phyloP scores from a whole-genome alignment of 2,113 vertebrate genomes.

The Tonatia bakeri region DNA sequence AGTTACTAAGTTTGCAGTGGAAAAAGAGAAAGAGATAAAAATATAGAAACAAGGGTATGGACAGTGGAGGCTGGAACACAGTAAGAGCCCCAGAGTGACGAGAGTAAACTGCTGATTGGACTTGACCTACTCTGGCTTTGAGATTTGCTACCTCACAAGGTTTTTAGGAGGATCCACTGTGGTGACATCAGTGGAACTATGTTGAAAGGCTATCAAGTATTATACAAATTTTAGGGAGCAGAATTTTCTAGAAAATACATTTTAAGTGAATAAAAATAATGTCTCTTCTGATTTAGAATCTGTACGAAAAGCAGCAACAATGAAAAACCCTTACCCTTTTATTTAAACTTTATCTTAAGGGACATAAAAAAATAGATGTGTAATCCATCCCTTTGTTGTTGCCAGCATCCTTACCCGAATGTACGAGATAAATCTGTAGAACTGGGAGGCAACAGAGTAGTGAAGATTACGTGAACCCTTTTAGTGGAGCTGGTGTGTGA shows the following conservation, averaged over 20 bases:
- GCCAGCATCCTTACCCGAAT: neutral
- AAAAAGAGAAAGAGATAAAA: neutral
- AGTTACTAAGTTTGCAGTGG: neutral
- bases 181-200: neutral
- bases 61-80: neutral
- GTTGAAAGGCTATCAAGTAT: neutral
- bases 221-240: neutral
- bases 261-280: neutral
- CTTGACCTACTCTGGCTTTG: neutral
- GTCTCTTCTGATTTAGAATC: conserved; percentile 27
- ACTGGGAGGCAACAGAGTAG: neutral
- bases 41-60: neutral
- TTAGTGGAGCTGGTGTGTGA: neutral
- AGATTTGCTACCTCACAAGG: neutral
- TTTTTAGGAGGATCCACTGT: neutral
- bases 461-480: neutral
- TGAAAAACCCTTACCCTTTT: neutral
- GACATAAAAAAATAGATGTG: neutral
- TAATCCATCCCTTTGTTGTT: neutral
- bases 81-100: neutral
- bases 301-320: neutral
- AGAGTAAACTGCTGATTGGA: neutral
- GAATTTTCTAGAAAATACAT: neutral
- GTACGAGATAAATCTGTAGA: neutral
- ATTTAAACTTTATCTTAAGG: conserved; percentile 15